A percentile compares a stretch with the other conserved stretches of the same genome.
Conservation (phyloP, 1,140 invertebrate species). For the Zaprionus lachaisei region DNA sequence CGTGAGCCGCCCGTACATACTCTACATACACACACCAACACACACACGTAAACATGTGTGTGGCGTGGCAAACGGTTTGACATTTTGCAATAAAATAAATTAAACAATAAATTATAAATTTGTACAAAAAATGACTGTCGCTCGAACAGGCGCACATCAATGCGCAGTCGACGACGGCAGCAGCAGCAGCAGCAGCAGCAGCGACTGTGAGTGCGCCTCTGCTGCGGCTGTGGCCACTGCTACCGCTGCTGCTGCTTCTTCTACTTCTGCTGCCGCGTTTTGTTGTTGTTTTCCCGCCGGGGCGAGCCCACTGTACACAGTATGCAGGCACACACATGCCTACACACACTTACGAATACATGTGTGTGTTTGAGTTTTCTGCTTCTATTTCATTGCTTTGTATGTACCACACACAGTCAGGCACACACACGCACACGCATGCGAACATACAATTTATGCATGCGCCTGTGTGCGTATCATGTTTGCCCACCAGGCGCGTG, state of each 20-base stretch:
- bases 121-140: constrained; percentile 82
- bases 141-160: constrained; percentile 71
- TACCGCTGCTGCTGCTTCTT: constrained; percentile 7
- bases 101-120: constrained; percentile 84
- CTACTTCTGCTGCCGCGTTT: constrained; percentile 14
- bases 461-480: constrained; percentile 24
- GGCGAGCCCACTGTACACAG: constrained; percentile 48
- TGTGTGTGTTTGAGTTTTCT: constrained; percentile 56
- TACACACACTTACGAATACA: background rate
- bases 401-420: constrained; percentile 3
- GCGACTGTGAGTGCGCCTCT: constrained; percentile 30
- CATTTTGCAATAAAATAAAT: constrained; percentile 82
- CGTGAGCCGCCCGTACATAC: background rate
- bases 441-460: constrained; percentile 10
- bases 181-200: constrained; percentile 15
- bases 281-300: constrained; percentile 41
- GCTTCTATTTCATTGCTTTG: constrained; percentile 48
- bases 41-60: background rate
- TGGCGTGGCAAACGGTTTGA: constrained; percentile 37
- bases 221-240: background rate
- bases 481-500: constrained; percentile 20
- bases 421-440: constrained; percentile 1
- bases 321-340: constrained; percentile 1
- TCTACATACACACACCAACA: constrained; percentile 11
- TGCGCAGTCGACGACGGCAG: constrained; percentile 9